Evolutionary conservation across 2,113 vertebrate species (phyloP).

Genomic region (Sinocyclocheilus maitianheensis): DNA sequence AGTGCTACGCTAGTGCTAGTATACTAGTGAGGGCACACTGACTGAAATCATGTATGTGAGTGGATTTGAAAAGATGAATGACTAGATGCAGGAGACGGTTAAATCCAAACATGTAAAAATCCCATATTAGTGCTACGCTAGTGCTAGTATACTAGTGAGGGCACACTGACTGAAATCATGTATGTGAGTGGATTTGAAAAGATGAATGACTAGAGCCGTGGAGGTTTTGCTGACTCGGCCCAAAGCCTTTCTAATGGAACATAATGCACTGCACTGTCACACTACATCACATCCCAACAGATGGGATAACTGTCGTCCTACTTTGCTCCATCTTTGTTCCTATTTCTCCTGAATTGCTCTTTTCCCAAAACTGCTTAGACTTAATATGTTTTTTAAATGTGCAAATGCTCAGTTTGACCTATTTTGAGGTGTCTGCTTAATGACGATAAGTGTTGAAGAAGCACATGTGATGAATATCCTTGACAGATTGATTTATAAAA

Average conservation of each 20-base stretch:
- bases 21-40: slow-evolving; percentile 3
- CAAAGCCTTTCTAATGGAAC: slow-evolving; percentile 31
- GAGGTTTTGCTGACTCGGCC: slow-evolving; percentile 39
- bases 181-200: slow-evolving; percentile 20
- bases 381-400: slow-evolving; percentile 14
- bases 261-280: slow-evolving; percentile 47
- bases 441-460: background rate
- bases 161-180: slow-evolving; percentile 23
- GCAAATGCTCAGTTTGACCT: background rate
- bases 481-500: slow-evolving; percentile 3
- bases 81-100: slow-evolving; percentile 23
- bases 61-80: slow-evolving; percentile 41
- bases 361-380: background rate
- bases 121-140: slow-evolving; percentile 35
- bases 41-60: slow-evolving; percentile 25
- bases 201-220: slow-evolving; percentile 45
- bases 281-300: slow-evolving; percentile 41
- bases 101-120: slow-evolving; percentile 55
- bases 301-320: slow-evolving; percentile 6
- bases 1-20: background rate
- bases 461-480: background rate
- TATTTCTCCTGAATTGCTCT: slow-evolving; percentile 8
- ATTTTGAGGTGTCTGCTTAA: background rate
- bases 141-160: slow-evolving; percentile 9
- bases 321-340: background rate